Evolutionary conservation across 2,797 vertebrate genomes (phyloP), one percentile per base, ranked within the genome.

Genomic region (Pseudotriccus pelzelni): DNA sequence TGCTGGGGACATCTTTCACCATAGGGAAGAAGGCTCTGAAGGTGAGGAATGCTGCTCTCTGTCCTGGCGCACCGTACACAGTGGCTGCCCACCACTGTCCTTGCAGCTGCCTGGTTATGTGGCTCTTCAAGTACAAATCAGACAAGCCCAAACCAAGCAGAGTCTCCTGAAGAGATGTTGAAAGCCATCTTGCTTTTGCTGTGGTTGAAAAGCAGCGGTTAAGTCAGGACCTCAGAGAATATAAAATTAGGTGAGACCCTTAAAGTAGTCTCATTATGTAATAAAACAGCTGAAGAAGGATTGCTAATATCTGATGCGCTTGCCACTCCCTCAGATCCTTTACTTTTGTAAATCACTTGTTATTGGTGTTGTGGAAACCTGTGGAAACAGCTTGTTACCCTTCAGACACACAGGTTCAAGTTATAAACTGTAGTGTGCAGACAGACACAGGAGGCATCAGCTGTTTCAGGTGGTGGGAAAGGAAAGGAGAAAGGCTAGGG

Each of bases 11-110:
- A 98, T 98, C 98, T 98, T 97, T 97, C 98, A 97, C 99, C 98
- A 98, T 97, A 93, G 94, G 98, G 98, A 99, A 99, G 98, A 99
- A 99, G 98, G 98, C 98, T 98, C 98, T 98, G 98, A 99, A 98
- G 98, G 98, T 99, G 97, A 94, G 96, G 97, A 98, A 98, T 97
- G 98, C 96, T 19, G 37, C 97, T 98, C 97, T 98, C 97, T 97
- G 97, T 94, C 91, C 97, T 96, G 97, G 98, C 98, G 98, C 97
- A 96, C 98, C 98, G 97, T 69, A 97, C 93, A 44, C 91, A 96
- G 97, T 93, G 95, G 95, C 96, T 98, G 97, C 96, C 88, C 97
- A 91, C 93, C 68, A 92, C 93, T 53, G 74, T 68, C 90, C 75
- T 83, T 43, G 63, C 94, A 95, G 55, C 30, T 25, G 9, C 72